Conservation (phyloP, 2,113 vertebrate species). For the Asarcornis scutulata region DNA sequence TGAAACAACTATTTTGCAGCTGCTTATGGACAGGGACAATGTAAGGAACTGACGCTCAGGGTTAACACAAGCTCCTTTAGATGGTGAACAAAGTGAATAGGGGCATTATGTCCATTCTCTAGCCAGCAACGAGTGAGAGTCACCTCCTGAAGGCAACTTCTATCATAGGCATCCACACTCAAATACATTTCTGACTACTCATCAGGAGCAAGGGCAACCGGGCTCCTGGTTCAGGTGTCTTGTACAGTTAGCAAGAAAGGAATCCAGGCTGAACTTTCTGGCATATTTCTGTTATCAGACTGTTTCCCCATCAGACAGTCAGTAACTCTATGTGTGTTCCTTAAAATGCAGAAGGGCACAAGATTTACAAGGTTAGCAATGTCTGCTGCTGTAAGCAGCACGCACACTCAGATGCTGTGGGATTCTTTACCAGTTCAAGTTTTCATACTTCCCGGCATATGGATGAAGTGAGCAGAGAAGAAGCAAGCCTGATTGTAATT, state of each 20-base stretch:
- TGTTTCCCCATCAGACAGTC: neutral
- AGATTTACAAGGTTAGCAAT: slow-evolving; percentile 51
- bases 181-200: neutral
- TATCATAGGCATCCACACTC: neutral
- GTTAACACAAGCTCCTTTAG: neutral
- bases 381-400: slow-evolving; percentile 43
- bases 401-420: slow-evolving; percentile 43
- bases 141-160: neutral
- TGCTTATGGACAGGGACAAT: slow-evolving; percentile 13
- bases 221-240: neutral
- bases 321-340: neutral
- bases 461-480: slow-evolving; percentile 49
- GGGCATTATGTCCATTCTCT: neutral
- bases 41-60: neutral
- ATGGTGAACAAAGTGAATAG: neutral
- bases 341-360: slow-evolving; percentile 4
- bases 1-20: slow-evolving; percentile 33
- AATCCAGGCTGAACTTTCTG: neutral
- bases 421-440: slow-evolving; percentile 59
- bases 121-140: neutral
- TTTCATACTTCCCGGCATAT: slow-evolving; percentile 52
- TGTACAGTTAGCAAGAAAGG: neutral
- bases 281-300: slow-evolving; percentile 23
- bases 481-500: slow-evolving; percentile 71
- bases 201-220: neutral